Evolutionary conservation across 1,140 invertebrate genomes (phyloP), one percentile per base, ranked within the genome.

Genomic region (Adelges cooleyi): DNA sequence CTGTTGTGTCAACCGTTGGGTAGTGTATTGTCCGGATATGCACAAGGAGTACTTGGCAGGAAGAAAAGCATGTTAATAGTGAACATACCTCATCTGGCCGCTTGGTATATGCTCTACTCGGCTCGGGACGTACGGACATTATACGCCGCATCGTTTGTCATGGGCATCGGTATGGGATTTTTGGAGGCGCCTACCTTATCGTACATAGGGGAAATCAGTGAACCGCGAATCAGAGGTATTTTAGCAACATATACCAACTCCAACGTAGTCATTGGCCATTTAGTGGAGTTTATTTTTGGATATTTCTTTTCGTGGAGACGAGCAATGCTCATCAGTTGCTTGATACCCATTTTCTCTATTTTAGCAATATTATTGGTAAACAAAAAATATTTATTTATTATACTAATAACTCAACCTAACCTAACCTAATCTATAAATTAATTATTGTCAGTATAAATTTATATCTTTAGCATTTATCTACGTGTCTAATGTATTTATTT

Each of bases 121-220:
- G 69, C 71, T 3, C 22, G 52, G 3, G 69, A 68, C 2, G 33
- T 67, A 20, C 15, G 25, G 2, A 46, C 65, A 20, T 65, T 74
- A 22, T 71, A 69, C 42, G n/a, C 65, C 0, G 68, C 72, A 0
- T 65, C 68, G 1, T 46, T 69, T 3, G 15, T 69, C 15, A 69
- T 72, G 66, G 73, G 73, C 15, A 20, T 49, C 66, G 78, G 79
- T n/a, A 75, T 77, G 15, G 79, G 80, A 0, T 75, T 81, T 13
- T 78, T 80, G 77, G 72, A 73, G 46, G 80, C 78, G 6, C 79
- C 80, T 4, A 77, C 79, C 18, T 75, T 78, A 52, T 76, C 79
- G 1, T 81, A 81, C 67, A 74, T 81, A 6, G 78, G 78, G 5
- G 79, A 81, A 72, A 77, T 80, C 6, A 77, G 76, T 74, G 79